phyloP scores from a whole-genome alignment of 2,113 vertebrate species.

The Rattus rattus region DNA sequence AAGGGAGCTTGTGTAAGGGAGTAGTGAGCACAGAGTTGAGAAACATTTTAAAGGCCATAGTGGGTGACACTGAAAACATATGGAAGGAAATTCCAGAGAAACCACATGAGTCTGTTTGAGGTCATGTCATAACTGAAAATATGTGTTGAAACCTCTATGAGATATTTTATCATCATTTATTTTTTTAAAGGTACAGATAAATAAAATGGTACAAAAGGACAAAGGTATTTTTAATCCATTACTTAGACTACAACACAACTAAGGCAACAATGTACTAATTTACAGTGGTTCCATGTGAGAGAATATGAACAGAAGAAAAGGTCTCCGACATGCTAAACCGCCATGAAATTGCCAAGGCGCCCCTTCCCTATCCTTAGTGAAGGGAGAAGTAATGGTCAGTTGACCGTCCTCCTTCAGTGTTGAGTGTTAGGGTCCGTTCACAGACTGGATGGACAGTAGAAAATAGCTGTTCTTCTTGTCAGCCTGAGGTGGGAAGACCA shows the following conservation, averaged over 20 bases:
- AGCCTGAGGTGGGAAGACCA: neutral
- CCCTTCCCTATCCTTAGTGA: neutral
- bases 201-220: neutral
- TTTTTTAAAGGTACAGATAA: neutral
- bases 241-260: neutral
- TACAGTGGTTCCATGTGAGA: neutral
- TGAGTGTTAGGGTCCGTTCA: neutral
- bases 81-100: neutral
- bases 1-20: neutral
- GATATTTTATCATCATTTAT: slow-evolving; percentile 12
- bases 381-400: neutral
- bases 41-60: neutral
- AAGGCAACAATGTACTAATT: neutral
- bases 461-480: neutral
- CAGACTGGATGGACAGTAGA: neutral
- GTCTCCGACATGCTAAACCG: neutral
- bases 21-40: neutral
- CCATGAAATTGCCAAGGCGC: neutral
- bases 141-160: neutral
- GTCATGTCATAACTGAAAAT: slow-evolving; percentile 1
- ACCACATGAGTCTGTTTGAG: neutral
- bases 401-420: slow-evolving; percentile 17
- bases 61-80: neutral
- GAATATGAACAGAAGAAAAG: neutral
- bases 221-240: slow-evolving; percentile 30